Base-by-base conservation (phyloP, 2,797 vertebrate species). In the Saxicola maurus region DNA sequence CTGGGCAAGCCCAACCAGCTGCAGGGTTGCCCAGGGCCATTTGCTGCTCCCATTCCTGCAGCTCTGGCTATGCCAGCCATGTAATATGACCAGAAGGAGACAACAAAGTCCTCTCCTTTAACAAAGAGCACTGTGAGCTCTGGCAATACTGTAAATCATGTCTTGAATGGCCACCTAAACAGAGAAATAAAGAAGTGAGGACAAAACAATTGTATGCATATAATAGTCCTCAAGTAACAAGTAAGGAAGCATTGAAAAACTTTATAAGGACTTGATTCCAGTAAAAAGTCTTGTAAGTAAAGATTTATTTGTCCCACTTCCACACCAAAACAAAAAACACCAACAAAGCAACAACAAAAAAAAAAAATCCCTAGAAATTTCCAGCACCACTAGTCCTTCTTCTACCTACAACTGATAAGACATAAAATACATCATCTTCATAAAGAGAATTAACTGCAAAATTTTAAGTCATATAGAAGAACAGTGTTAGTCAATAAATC, bases 271-370 rank as follows among this genome's bases (percentile, higher is more conserved):
- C 27, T 75, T 30, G 7, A 20, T 59, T 71, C 21, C 61, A 35
- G 20, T 65, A 49, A 57, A 66, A 78, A 56, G 33, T 55, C 23
- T 11, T 4, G 1, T 24, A 35, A 55, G 27, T 52, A 28, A 24
- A 80, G 53, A 72, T 51, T 25, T 59, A 53, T 77, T 93, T 94
- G 42, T 74, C 61, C n/a, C 40, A 15, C 42, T 82, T 87, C 65
- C 33, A 46, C 28, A 33, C 7, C 13, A 71, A 56, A 75, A 45
- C 43, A 27, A 38, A 49, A 30, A n/a, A 1, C 2, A 25, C 4
- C 37, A 28, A 55, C 4, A 67, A 42, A 45, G 28, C 24, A 42
- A 42, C 21, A 68, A 43, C 6, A 60, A 42, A n/a, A 49, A 42
- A 49, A 42, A 28, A 28, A 14, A 14, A 6, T 6, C 15, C 5